A percentile compares a stretch with the other conserved stretches of the same genome.
Conservation (phyloP, 2,797 vertebrate genomes). For the Spinibarbus caldwelli region DNA sequence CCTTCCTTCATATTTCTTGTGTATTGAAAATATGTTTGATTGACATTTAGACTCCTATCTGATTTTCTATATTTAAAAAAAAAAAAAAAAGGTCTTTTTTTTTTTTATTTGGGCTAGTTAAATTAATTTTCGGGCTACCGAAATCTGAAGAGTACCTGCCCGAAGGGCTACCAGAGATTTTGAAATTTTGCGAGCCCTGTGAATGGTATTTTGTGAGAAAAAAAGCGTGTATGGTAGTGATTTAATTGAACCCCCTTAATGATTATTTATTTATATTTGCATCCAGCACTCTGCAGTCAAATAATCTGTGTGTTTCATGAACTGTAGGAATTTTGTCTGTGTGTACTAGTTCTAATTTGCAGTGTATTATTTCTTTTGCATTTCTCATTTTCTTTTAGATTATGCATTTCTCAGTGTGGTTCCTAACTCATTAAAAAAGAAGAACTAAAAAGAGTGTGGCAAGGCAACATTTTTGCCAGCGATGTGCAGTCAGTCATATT, state of each 20-base stretch:
- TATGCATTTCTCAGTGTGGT: conserved; percentile 9
- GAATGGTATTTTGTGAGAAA: too few relatives aligned
- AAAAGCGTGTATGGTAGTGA: background rate
- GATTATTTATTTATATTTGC: background rate
- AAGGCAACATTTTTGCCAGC: conserved; percentile 7
- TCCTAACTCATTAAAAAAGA: background rate
- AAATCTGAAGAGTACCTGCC: too few relatives aligned
- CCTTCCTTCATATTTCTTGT: too few relatives aligned
- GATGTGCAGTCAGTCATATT: conserved; percentile 16
- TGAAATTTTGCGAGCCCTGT: too few relatives aligned
- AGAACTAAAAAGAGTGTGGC: conserved; percentile 28
- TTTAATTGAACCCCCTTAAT: background rate
- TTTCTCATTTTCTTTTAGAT: conserved; percentile 41
- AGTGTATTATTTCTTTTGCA: background rate
- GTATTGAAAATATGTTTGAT: too few relatives aligned
- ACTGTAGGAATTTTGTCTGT: background rate
- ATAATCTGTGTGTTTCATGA: background rate
- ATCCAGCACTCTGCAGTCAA: background rate
- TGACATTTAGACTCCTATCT: too few relatives aligned
- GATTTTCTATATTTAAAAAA: too few relatives aligned
- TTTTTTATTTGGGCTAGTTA: too few relatives aligned
- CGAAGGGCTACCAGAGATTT: too few relatives aligned
- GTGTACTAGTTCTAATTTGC: conserved; percentile 10
- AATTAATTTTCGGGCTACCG: too few relatives aligned
- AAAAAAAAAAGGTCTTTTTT: too few relatives aligned